phyloP scores from a whole-genome alignment of 2,113 vertebrate genomes.

The Pachyramphus minor region DNA sequence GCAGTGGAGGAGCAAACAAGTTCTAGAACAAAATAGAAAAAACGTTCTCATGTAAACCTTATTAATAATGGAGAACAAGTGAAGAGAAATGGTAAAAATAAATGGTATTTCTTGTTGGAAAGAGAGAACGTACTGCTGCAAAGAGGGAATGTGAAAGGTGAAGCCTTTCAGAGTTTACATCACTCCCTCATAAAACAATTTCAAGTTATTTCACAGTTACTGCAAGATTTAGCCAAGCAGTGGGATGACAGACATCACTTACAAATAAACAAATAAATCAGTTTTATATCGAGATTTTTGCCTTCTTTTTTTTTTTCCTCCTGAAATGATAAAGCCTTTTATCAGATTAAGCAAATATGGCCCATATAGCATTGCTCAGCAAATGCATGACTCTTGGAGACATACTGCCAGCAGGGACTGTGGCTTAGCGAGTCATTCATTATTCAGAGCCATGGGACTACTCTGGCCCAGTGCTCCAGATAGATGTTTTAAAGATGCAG shows the following conservation, averaged over 20 bases:
- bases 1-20: not conserved
- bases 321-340: not conserved
- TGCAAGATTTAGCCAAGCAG: not conserved
- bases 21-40: conserved; percentile 11
- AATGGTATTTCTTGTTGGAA: not conserved
- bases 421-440: not conserved
- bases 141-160: not conserved
- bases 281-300: not conserved
- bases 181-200: not conserved
- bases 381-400: not conserved
- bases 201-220: not conserved
- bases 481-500: not conserved
- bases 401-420: not conserved
- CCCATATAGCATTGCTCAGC: not conserved
- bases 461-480: not conserved
- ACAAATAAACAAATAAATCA: not conserved
- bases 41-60: not conserved
- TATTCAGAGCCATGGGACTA: not conserved
- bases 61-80: conserved; percentile 32
- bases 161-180: conserved; percentile 1
- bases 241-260: not conserved
- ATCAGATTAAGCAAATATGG: not conserved
- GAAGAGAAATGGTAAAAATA: not conserved
- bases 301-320: not conserved
- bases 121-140: not conserved